These are phyloP conservation scores for Drosophila arawakana DNA, from an alignment of 1,140 invertebrate genomes.

Conservation along the genomic window DNA sequence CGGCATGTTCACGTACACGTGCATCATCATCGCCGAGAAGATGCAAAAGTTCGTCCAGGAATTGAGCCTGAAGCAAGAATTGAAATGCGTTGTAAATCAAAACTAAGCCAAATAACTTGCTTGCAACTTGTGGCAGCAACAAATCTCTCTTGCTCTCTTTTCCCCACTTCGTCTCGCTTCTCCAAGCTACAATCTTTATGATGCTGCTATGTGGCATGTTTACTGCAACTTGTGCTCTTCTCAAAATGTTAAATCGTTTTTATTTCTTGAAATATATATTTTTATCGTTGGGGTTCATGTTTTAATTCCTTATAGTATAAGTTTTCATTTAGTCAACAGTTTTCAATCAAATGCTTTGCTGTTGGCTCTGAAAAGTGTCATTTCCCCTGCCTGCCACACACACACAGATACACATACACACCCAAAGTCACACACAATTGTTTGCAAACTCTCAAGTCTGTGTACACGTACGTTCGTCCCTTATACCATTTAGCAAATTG, in stretches of 20 bases:
- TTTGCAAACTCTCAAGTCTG: constrained; percentile 66
- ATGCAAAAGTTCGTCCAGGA: constrained; percentile 80
- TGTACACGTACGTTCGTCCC: constrained; percentile 43
- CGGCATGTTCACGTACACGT: constrained; percentile 79
- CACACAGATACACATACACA: no score
- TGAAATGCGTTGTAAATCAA: constrained; percentile 72
- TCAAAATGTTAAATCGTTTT: background rate
- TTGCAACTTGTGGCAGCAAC: constrained; percentile 13
- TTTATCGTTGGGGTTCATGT: background rate
- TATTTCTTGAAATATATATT: background rate
- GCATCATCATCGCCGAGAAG: constrained; percentile 83
- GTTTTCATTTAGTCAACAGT: background rate
- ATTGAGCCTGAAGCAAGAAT: constrained; percentile 63
- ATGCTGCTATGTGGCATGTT: constrained; percentile 1
- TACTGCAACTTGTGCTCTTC: background rate
- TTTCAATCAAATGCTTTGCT: constrained; percentile 31
- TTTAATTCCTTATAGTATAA: constrained; percentile 18
- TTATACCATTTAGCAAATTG: constrained; percentile 76
- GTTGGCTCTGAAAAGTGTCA: constrained; percentile 9
- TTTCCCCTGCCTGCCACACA: constrained; percentile 22
- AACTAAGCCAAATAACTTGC: constrained; percentile 36
- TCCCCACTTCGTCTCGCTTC: no score
- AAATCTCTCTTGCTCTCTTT: constrained; percentile 14
- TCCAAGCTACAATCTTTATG: background rate
- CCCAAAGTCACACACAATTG: constrained; percentile 45